phyloP scores from a whole-genome alignment of 2,888 invertebrate genomes.

The Orthosia gracilis region DNA sequence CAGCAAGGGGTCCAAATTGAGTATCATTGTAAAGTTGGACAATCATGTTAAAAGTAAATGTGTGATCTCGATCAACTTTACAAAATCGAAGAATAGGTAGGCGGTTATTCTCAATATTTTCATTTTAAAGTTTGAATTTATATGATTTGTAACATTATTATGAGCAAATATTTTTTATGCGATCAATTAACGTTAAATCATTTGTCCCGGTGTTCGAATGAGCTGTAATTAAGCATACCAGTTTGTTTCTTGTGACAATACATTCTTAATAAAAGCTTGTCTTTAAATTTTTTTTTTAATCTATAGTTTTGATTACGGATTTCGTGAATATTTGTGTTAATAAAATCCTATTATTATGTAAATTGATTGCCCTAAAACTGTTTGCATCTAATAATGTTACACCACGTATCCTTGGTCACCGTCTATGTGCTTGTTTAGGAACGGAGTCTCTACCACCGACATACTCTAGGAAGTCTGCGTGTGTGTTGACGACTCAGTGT shows the following conservation, averaged over 20 bases:
- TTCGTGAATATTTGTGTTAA: neutral
- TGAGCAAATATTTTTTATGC: neutral
- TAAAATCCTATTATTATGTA: neutral
- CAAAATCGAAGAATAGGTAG: conserved; percentile 78
- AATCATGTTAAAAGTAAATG: conserved; percentile 75
- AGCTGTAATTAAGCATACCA: no score
- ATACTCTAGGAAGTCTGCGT: conserved; percentile 67
- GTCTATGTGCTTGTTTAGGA: conserved; percentile 52
- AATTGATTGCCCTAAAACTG: neutral
- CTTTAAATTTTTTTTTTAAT: no score
- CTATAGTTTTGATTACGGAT: no score
- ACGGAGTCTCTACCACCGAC: conserved; percentile 55
- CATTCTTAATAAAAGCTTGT: no score
- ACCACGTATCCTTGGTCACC: conserved; percentile 7
- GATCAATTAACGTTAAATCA: conserved; percentile 8
- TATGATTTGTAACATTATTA: conserved; percentile 34
- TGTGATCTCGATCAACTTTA: conserved; percentile 78
- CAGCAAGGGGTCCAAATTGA: conserved; percentile 77
- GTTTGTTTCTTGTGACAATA: no score
- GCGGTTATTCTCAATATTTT: conserved; percentile 45
- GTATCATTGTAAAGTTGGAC: conserved; percentile 80
- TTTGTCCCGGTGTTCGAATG: no score
- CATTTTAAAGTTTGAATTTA: neutral
- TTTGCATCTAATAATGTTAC: conserved; percentile 31
- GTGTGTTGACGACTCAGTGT: conserved; percentile 74